Evolutionary conservation across 2,888 invertebrate species (phyloP).

Genomic region (Eristalis arbustorum): DNA sequence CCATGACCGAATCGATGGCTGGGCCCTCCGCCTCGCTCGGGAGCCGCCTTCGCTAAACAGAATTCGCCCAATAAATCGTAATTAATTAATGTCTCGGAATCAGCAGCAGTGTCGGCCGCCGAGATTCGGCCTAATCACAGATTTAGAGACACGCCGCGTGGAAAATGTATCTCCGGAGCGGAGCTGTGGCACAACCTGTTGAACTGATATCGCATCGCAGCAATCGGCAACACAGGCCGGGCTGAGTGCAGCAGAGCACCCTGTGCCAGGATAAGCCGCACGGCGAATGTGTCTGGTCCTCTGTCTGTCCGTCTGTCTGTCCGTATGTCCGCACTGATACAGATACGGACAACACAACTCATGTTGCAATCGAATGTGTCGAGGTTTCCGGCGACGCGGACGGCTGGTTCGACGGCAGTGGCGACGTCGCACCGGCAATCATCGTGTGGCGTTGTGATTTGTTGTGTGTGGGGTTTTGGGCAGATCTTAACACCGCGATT

Average conservation of each 20-base stretch:
- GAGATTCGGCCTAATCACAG: slow-evolving; percentile 64
- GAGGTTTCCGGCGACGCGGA: not conserved
- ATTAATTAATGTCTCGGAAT: slow-evolving; percentile 77
- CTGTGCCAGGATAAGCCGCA: slow-evolving; percentile 60
- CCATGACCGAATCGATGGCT: slow-evolving; percentile 67
- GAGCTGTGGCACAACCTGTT: slow-evolving; percentile 54
- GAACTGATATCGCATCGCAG: slow-evolving; percentile 59
- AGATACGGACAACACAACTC: slow-evolving; percentile 27
- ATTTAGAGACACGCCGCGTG: slow-evolving; percentile 27
- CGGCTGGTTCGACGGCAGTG: not conserved
- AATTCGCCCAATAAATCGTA: slow-evolving; percentile 80
- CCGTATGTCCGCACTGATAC: slow-evolving; percentile 72
- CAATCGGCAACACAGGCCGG: slow-evolving; percentile 53
- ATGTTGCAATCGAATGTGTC: slow-evolving; percentile 55
- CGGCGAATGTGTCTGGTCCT: slow-evolving; percentile 45
- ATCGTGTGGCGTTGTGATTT: slow-evolving; percentile 48
- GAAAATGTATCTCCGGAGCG: slow-evolving; percentile 14
- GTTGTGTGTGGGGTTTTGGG: slow-evolving; percentile 51
- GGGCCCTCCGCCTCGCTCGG: not conserved
- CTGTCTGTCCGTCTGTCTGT: slow-evolving; percentile 42
- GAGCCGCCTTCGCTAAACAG: slow-evolving; percentile 40
- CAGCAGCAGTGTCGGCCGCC: slow-evolving; percentile 63
- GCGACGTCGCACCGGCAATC: not conserved
- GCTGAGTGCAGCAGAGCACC: slow-evolving; percentile 31
- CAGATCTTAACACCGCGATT: slow-evolving; percentile 55